Base-by-base conservation (phyloP, 2,888 invertebrate genomes). In the Acrobasis suavella region DNA sequence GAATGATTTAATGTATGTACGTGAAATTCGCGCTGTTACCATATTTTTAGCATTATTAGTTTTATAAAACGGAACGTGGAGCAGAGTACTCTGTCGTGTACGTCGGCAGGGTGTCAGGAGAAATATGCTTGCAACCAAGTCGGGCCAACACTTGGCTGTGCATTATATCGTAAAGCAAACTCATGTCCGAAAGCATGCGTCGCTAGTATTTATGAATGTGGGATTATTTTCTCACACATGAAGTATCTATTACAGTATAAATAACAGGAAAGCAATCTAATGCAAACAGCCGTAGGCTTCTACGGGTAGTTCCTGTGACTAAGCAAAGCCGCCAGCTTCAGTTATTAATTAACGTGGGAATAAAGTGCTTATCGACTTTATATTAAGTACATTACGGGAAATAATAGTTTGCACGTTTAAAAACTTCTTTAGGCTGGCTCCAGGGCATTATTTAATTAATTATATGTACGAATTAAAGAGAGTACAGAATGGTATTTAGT, bases 371-470 rank as follows among this genome's bases (percentile, higher is more conserved):
- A 46, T 46, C 46, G 46, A n/a, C 14, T 14, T 14, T 14, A 46
- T n/a, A 46, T 46, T 32, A 46, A 46, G 14, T 14, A 46, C n/a
- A 46, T 46, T n/a, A 46, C 46, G n/a, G 46, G 46, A 46, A 46
- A 46, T 46, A 54, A 54, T 39, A 39, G 16, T 39, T 39, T 39
- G 38, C 39, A 39, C 38, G n/a, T 39, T 32, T 39, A 39, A 39
- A 39, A 9, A 15, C 15, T 15, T 38, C 54, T 54, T 55, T 16
- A 55, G 39, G 38, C 39, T 39, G 12, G 38, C 39, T 39, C 16
- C 55, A 39, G 39, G 38, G 37, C 49, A 38, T 50, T 50, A 50
- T 60, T 60, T 60, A 60, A 50, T 60, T 60, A 60, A 50, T 32
- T 51, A 60, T 54, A 6, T 10, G n/a, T 46, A 5, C n/a, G 10